Base-by-base conservation (phyloP, 2,888 invertebrate species). In the Tetranychus piercei region DNA sequence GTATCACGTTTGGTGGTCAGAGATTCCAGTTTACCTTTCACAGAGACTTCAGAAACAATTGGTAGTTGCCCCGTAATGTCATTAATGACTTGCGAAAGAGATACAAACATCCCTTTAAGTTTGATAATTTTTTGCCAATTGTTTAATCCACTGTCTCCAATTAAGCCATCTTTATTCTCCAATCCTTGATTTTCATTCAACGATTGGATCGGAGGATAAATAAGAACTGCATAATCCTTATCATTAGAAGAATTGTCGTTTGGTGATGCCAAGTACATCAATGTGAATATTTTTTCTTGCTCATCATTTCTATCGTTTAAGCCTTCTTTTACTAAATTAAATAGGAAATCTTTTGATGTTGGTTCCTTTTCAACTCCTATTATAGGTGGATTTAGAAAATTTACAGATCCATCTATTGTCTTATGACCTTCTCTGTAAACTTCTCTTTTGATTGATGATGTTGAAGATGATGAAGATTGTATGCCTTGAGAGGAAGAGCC, bases 61-160 rank as follows among this genome's bases (percentile, higher is more conserved):
- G 73, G 73, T 7, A 67, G 22, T 64, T 75, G 75, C 7, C 69
- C 73, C 1, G 75, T 75, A 8, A 75, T 75, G 6, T 75, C 73
- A 45, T 72, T 73, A 1, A 75, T 72, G 8, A 75, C 75, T 73
- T 75, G 75, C 7, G 75, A 75, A 2, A 75, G 45, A 6, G 75
- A 71, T 20, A 73, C 43, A 34, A 75, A 75, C 75, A 75, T 75
- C 8, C 75, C 75, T 67, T 75, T 75, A 11, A 75, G 44, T 55
- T 75, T 75, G 67, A 73, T 11, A 18, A 75, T 55, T 22, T 71
- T 72, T 18, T 55, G 55, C 55, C 55, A 55, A 55, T 69, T 69
- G 11, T 34, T 23, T 20, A 69, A n/a, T 1, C 69, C 69, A n/a
- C 55, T 55, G 15, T 55, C 55, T 9, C 15, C 15, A 55, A 9